Percentiles rank a stretch among this genome's conserved stretches.
phyloP scores from a whole-genome alignment of 1,140 invertebrate genomes.

The Anastrepha obliqua region DNA sequence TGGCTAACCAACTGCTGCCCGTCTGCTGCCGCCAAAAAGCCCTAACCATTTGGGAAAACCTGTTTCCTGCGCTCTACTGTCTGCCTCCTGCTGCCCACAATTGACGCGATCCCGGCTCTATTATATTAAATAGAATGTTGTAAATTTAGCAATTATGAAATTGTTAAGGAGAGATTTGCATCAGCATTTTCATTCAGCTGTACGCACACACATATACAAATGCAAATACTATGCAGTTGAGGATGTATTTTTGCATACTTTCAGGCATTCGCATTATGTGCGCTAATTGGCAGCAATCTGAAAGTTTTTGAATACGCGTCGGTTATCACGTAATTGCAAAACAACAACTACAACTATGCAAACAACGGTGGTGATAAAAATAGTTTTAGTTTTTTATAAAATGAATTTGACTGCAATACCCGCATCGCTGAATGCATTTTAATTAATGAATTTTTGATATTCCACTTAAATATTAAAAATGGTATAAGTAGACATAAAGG shows the following conservation, averaged over 20 bases:
- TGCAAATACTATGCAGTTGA: neutral
- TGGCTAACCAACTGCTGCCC: neutral
- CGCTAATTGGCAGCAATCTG: conserved; percentile 38
- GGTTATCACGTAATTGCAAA: neutral
- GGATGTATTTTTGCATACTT: no score
- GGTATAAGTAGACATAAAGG: no score
- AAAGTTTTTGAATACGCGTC: conserved; percentile 12
- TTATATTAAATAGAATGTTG: conserved; percentile 32
- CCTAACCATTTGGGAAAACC: neutral
- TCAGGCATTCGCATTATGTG: neutral
- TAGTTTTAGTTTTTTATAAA: neutral
- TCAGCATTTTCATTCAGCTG: no score
- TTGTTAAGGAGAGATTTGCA: conserved; percentile 34
- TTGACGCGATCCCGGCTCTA: conserved; percentile 27
- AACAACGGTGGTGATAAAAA: neutral
- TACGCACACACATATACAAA: neutral
- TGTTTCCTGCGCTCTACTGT: neutral
- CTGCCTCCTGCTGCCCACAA: neutral
- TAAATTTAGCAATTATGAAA: conserved; percentile 43
- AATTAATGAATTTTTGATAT: no score
- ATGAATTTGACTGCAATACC: neutral
- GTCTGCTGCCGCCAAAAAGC: neutral
- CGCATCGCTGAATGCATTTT: no score
- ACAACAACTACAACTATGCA: neutral
- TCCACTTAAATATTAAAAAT: no score